These are phyloP conservation scores for Protosalanx chinensis DNA, from an alignment of 2,797 vertebrate species.

Conservation along the genomic window DNA sequence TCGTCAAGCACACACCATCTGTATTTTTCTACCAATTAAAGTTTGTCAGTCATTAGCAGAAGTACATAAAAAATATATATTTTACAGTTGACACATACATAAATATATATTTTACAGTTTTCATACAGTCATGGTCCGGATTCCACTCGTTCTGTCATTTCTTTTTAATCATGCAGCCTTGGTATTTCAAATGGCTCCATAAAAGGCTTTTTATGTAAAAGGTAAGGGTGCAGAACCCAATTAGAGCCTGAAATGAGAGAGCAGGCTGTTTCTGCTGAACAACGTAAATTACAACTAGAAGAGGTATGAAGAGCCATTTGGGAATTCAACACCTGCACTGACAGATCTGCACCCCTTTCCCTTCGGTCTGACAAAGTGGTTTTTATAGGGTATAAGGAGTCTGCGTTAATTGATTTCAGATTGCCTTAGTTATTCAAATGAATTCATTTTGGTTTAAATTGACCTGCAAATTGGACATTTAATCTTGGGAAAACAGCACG, in stretches of 20 bases:
- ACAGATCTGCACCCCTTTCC: slow-evolving; percentile 34
- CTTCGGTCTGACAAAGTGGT: slow-evolving; percentile 22
- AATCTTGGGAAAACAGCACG: slow-evolving; percentile 4
- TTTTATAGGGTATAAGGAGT: slow-evolving; percentile 59
- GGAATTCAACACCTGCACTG: slow-evolving; percentile 60
- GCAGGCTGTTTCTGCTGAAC: slow-evolving; percentile 63
- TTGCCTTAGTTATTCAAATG: slow-evolving; percentile 30
- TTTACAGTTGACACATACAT: too few species aligned
- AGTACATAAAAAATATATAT: slow-evolving; percentile 1
- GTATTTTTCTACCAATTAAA: neutral
- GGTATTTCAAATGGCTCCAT: slow-evolving; percentile 64
- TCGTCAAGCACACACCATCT: neutral
- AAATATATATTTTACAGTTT: too few species aligned
- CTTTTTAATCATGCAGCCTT: slow-evolving; percentile 60
- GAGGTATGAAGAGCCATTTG: slow-evolving; percentile 45
- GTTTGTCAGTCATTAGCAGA: slow-evolving; percentile 4
- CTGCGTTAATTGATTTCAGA: slow-evolving; percentile 61
- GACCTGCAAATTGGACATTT: slow-evolving; percentile 50
- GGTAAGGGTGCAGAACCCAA: slow-evolving; percentile 68
- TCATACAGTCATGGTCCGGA: slow-evolving; percentile 45
- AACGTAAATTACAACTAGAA: slow-evolving; percentile 66
- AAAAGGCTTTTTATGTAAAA: slow-evolving; percentile 69
- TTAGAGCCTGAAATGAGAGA: slow-evolving; percentile 63
- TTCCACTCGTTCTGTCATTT: slow-evolving; percentile 55
- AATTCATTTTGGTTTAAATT: slow-evolving; percentile 65